phyloP scores from a whole-genome alignment of 2,113 vertebrate genomes.

The Anhinga rufa region DNA sequence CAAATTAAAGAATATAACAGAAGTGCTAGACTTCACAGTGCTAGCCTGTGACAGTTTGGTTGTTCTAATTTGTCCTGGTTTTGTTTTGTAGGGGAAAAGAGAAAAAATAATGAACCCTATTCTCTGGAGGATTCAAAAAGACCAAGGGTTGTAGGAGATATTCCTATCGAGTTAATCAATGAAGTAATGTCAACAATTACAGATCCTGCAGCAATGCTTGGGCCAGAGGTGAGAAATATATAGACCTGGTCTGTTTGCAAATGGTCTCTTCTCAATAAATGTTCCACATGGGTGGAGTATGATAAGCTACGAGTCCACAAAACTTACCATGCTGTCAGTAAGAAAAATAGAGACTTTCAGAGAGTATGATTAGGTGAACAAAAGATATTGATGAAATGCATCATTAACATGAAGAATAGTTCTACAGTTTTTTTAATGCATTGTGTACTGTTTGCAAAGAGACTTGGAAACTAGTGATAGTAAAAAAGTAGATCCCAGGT shows the following conservation, averaged over 20 bases:
- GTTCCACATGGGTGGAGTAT: background rate
- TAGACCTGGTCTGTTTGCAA: background rate
- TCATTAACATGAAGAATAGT: background rate
- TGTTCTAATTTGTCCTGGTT: background rate
- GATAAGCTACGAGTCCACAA: background rate
- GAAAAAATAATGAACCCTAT: slow-evolving; percentile 85
- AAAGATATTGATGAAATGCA: background rate
- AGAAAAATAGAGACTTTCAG: background rate
- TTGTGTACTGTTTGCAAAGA: background rate
- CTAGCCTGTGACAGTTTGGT: background rate
- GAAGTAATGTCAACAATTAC: slow-evolving; percentile 99
- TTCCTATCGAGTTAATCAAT: slow-evolving; percentile 94
- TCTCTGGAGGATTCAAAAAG: slow-evolving; percentile 88
- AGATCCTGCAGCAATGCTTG: slow-evolving; percentile 88
- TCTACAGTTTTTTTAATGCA: background rate
- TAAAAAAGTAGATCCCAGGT: background rate
- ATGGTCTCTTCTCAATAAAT: background rate
- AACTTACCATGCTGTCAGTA: background rate
- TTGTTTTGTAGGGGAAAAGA: slow-evolving; percentile 83
- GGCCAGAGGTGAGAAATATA: slow-evolving; percentile 80
- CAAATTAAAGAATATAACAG: background rate
- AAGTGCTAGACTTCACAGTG: background rate
- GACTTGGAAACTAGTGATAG: background rate
- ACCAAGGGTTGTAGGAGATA: slow-evolving; percentile 88
- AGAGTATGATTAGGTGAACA: background rate